A percentile compares a stretch with the other conserved stretches of the same genome.
Evolutionary conservation across 2,797 vertebrate genomes (phyloP).

Genomic region (Clarias platycephalus): DNA sequence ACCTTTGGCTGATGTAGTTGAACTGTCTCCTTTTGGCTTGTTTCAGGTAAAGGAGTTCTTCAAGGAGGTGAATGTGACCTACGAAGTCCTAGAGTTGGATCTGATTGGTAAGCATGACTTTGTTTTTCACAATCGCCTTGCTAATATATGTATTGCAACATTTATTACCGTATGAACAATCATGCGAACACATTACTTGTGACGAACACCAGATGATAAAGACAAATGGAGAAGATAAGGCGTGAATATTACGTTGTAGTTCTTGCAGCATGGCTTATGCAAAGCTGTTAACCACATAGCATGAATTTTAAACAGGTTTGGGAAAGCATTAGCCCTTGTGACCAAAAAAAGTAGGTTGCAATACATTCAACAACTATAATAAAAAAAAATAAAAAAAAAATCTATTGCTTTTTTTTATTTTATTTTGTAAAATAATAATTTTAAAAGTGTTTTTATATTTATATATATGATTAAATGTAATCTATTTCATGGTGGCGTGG

Average conservation of each 20-base stretch:
- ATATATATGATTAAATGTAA: not conserved
- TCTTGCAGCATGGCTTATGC: not conserved
- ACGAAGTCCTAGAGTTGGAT: constrained; percentile 85
- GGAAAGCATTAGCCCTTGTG: not conserved
- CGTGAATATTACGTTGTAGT: not conserved
- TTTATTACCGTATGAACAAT: not conserved
- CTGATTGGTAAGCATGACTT: constrained; percentile 76
- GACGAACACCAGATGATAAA: not conserved
- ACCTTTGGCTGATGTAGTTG: not conserved
- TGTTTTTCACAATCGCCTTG: not conserved
- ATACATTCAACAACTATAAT: not conserved
- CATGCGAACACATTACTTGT: not conserved
- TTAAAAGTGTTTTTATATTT: no score
- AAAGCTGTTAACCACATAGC: not conserved
- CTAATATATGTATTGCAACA: not conserved
- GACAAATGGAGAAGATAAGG: not conserved
- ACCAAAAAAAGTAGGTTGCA: not conserved
- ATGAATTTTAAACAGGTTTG: not conserved
- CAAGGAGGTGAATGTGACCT: constrained; percentile 78
- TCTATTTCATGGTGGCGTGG: not conserved
- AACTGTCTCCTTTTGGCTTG: not conserved
- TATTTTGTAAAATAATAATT: no score
- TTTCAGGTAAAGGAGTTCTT: constrained; percentile 93
- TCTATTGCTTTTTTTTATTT: not conserved
- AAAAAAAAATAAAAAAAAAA: accelerated